Conservation (phyloP, 2,888 invertebrate genomes). For the Choristoneura rosaceana region DNA sequence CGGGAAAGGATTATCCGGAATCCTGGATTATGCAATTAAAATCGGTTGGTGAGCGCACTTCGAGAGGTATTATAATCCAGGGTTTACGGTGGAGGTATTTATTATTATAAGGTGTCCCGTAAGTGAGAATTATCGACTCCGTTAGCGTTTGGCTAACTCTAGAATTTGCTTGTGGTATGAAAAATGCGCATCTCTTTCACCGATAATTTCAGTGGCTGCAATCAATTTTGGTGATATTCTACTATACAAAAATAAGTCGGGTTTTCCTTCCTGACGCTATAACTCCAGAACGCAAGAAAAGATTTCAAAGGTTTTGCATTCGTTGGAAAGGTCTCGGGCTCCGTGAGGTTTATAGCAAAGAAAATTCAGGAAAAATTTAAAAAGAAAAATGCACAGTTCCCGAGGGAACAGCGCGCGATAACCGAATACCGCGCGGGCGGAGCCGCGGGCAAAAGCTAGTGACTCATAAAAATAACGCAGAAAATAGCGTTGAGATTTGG, state of each 20-base stretch:
- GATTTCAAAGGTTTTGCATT: too few relatives aligned
- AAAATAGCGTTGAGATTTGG: background rate
- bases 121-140: constrained; percentile 7
- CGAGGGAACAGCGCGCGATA: too few relatives aligned
- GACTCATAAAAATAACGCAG: background rate
- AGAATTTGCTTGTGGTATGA: background rate
- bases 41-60: constrained; percentile 26
- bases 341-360: too few relatives aligned
- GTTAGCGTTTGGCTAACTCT: background rate
- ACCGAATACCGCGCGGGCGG: too few relatives aligned
- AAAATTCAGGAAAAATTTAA: too few relatives aligned
- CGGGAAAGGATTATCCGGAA: constrained; percentile 15
- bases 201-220: background rate
- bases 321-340: too few relatives aligned
- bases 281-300: too few relatives aligned
- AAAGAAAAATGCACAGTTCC: too few relatives aligned
- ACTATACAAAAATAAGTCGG: too few relatives aligned
- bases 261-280: too few relatives aligned
- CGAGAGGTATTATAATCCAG: constrained; percentile 30
- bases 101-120: constrained; percentile 4
- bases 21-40: constrained; percentile 34
- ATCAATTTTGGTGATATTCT: too few relatives aligned
- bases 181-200: background rate
- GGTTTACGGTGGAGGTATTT: constrained; percentile 22
- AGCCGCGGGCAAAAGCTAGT: too few relatives aligned